These are phyloP conservation scores for Paedocypris sp. DNA, from an alignment of 2,113 vertebrate species.

Conservation along the genomic window DNA sequence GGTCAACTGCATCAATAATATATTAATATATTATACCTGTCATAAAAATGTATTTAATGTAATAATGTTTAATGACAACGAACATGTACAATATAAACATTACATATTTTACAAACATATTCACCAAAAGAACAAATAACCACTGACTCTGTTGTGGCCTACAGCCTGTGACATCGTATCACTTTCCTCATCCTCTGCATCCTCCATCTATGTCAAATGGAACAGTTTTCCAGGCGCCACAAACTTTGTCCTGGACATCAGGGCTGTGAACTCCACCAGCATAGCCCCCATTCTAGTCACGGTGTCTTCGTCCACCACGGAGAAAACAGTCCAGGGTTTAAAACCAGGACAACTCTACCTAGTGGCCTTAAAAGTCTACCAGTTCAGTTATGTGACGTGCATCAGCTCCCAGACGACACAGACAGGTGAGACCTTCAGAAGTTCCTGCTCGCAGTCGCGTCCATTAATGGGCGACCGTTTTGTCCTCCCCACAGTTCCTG, in stretches of 20 bases:
- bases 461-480: no score
- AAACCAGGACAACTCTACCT: slow-evolving; percentile 44
- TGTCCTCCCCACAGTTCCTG: slow-evolving; percentile 46
- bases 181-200: slow-evolving; percentile 49
- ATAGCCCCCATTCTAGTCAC: slow-evolving; percentile 40
- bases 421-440: slow-evolving; percentile 61
- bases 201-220: slow-evolving; percentile 49
- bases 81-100: no score
- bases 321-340: slow-evolving; percentile 47
- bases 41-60: no score
- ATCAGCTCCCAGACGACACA: not conserved
- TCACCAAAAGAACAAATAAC: no score
- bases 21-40: no score
- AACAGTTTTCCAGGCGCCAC: slow-evolving; percentile 15
- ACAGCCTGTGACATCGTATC: slow-evolving; percentile 49
- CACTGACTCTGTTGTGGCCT: slow-evolving; percentile 1
- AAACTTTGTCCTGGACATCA: slow-evolving; percentile 44
- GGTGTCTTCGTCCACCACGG: not conserved
- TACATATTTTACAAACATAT: no score
- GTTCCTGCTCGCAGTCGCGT: no score
- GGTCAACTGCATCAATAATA: no score
- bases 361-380: slow-evolving; percentile 46
- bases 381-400: slow-evolving; percentile 24
- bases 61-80: no score
- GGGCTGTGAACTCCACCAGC: slow-evolving; percentile 38